phyloP scores from a whole-genome alignment of 2,888 invertebrate species.

The Hirtodrosophila cameraria region DNA sequence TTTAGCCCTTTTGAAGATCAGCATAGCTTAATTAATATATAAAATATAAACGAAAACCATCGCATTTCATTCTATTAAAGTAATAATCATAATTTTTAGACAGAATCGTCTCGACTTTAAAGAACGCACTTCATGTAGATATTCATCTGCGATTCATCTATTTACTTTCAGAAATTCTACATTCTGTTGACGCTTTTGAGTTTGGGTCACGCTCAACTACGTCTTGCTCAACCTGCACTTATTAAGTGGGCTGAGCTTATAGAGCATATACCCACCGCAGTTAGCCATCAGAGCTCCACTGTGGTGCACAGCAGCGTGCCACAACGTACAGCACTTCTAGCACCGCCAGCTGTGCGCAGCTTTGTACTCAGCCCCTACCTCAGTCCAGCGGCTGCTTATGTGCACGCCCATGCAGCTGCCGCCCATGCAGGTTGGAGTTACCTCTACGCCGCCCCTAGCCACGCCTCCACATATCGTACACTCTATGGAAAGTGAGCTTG shows the following conservation, averaged over 20 bases:
- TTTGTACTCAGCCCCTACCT: slow-evolving; percentile 19
- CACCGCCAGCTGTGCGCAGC: slow-evolving; percentile 29
- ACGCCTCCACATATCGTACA: neutral
- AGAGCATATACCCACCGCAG: slow-evolving; percentile 68
- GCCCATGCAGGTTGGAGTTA: slow-evolving; percentile 27
- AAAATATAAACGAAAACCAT: too few relatives aligned
- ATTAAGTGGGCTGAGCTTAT: slow-evolving; percentile 69
- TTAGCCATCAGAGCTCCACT: slow-evolving; percentile 85
- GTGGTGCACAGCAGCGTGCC: slow-evolving; percentile 84
- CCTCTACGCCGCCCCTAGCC: slow-evolving; percentile 15
- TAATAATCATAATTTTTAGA: too few relatives aligned
- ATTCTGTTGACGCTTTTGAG: slow-evolving; percentile 13
- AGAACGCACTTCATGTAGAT: too few relatives aligned
- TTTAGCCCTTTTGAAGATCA: too few relatives aligned
- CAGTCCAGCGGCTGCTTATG: slow-evolving; percentile 7
- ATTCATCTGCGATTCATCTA: too few relatives aligned
- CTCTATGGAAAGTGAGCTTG: slow-evolving; percentile 31
- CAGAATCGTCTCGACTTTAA: too few relatives aligned
- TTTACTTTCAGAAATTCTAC: neutral
- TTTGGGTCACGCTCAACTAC: slow-evolving; percentile 12
- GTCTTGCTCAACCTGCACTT: slow-evolving; percentile 21
- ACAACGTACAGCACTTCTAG: slow-evolving; percentile 27
- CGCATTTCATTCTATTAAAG: too few relatives aligned
- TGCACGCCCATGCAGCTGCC: slow-evolving; percentile 1
- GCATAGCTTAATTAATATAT: too few relatives aligned